A percentile compares a stretch with the other conserved stretches of the same genome.
These are phyloP conservation scores for Diplodus sargus DNA, from an alignment of 2,797 vertebrate genomes.

Conservation along the genomic window DNA sequence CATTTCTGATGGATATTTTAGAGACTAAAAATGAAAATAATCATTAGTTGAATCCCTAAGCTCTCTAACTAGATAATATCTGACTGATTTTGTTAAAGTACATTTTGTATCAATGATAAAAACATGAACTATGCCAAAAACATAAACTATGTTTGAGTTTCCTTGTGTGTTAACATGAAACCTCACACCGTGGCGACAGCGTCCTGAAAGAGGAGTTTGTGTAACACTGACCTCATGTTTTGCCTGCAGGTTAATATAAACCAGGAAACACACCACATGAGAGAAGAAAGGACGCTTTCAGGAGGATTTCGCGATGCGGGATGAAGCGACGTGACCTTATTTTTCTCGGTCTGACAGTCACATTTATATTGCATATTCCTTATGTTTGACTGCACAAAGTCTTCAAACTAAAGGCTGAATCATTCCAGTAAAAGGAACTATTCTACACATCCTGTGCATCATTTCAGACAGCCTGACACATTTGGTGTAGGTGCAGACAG, in stretches of 20 bases:
- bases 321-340: not conserved
- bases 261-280: not conserved
- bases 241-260: conserved; percentile 41
- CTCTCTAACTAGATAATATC: not conserved
- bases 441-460: not conserved
- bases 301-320: no score
- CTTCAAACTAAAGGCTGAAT: not conserved
- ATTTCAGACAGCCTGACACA: conserved; percentile 9
- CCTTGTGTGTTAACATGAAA: not conserved
- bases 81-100: not conserved
- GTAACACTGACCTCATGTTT: conserved; percentile 31
- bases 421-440: not conserved
- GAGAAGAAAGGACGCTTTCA: not conserved
- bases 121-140: not conserved
- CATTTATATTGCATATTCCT: not conserved
- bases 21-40: no score
- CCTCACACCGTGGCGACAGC: not conserved
- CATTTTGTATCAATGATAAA: not conserved
- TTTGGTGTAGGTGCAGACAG: not conserved
- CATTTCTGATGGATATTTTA: no score
- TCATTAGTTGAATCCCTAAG: not conserved
- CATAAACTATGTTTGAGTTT: not conserved
- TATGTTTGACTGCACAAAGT: not conserved
- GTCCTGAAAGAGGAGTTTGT: conserved; percentile 1
- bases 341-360: not conserved